phyloP scores from a whole-genome alignment of 2,888 invertebrate genomes.

The Danaus chrysippus region DNA sequence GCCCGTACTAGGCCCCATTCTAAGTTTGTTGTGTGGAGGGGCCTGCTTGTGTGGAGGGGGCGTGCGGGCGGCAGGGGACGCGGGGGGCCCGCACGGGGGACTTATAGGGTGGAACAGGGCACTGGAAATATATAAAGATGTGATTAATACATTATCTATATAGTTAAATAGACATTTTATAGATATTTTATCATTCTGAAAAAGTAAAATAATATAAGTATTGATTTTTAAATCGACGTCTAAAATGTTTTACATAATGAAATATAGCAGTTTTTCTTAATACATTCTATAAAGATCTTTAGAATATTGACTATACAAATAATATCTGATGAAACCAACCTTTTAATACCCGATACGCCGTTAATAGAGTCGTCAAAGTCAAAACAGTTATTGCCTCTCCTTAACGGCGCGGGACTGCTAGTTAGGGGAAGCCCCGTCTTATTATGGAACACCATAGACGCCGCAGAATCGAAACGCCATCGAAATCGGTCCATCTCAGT shows the following conservation, averaged over 20 bases:
- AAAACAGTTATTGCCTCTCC: conserved; percentile 87
- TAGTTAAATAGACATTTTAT: background rate
- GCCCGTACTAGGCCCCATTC: conserved; percentile 72
- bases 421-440: conserved; percentile 90
- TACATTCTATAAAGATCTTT: too few species aligned
- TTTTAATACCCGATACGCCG: conserved; percentile 88
- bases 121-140: conserved; percentile 51
- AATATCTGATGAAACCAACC: too few species aligned
- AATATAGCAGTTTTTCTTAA: too few species aligned
- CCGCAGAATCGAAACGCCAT: conserved; percentile 86
- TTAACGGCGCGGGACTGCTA: conserved; percentile 91
- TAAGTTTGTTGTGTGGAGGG: conserved; percentile 36
- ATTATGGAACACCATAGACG: conserved; percentile 90
- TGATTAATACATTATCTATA: background rate
- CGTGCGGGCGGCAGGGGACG: conserved; percentile 23
- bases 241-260: too few species aligned
- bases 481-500: conserved; percentile 86
- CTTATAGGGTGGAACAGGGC: conserved; percentile 80
- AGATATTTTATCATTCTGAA: too few species aligned
- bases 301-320: too few species aligned
- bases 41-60: conserved; percentile 28
- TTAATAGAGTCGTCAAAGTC: conserved; percentile 91
- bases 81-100: conserved; percentile 26
- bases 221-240: too few species aligned
- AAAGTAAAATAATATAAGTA: too few species aligned